Evolutionary conservation across 2,113 vertebrate species (phyloP), one percentile per base, ranked within the genome.

Genomic region (Phycodurus eques): DNA sequence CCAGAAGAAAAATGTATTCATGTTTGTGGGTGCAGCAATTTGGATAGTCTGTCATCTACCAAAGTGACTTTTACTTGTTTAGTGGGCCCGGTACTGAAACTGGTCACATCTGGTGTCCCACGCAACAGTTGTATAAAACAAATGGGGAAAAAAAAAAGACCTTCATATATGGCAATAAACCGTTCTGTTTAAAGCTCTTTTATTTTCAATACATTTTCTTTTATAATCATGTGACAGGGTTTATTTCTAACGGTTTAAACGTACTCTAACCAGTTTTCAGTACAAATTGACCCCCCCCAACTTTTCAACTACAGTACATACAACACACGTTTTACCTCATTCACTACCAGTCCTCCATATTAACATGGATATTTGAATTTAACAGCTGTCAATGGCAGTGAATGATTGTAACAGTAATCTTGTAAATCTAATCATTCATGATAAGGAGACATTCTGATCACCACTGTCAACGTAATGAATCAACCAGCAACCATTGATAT

Each of bases 101-200:
- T 71, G 14, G 59, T 68, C 47, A 39, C 27, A 72, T 72, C 64
- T 70, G 67, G 15, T 42, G 31, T 74, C 27, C 39, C 42, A 68
- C 43, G 57, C 62, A 61, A 54, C 56, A 71, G 70, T 67, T 79
- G 64, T 77, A 77, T 75, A 76, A 77, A 75, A 61, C 14, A 56
- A 53, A 53, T 27, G n/a, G n/a, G n/a, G n/a, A n/a, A n/a, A n/a
- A n/a, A 9, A 56, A 46, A 64, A 46, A 44, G n/a, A 42, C n/a
- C 47, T 61, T 67, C 8, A 60, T 81, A 47, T 76, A 59, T 57
- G 77, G 43, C 81, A 86, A 74, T 80, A 80, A 35, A 78, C 12
- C 12, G 20, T 64, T 66, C 43, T 71, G 65, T 72, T 8, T 0
- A 39, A 8, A 53, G 22, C 17, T 20, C 2, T 74, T 43, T 66